Base-by-base conservation (phyloP, 2,888 invertebrate genomes). In the Thelaira solivaga region DNA sequence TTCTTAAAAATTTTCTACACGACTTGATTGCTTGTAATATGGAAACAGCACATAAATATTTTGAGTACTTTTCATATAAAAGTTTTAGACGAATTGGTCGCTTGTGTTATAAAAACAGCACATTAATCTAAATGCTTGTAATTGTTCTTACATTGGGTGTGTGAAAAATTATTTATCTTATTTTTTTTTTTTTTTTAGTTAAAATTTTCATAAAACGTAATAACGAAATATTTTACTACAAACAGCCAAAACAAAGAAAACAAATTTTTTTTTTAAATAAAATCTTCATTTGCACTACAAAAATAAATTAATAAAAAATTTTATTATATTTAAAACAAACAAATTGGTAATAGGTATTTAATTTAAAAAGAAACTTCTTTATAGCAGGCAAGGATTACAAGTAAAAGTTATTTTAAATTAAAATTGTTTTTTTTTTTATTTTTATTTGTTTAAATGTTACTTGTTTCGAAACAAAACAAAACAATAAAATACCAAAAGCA, bases 311-410 rank as follows among this genome's bases (percentile, higher is more conserved):
- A 43, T 18, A 3, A 34, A 16, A 84, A 62, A n/a, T n/a, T 29
- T 47, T 39, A 67, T n/a, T 41, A 8, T 39, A 31, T 82, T 85
- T 84, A 85, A 85, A 85, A 85, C 85, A 86, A 85, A 85, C 85
- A 86, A 85, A 86, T 85, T 57, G 13, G 22, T 13, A 16, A 7
- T 39, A 64, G 24, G 18, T 59, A 47, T 49, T 41, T 47, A 41
- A 26, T 57, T 7, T 22, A 34, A 41, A 16, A 61, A 29, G 13
- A 43, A 65, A 47, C 49, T 49, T 22, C 10, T 59, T 71, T 34
- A 57, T n/a, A 64, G 49, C 69, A 69, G 43, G 71, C 69, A 75
- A n/a, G n/a, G 29, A 34, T 53, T 26, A 69, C 24, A 59, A 59
- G 16, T 39, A 13, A 34, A 10, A 34, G 11, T 10, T 31, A 31